Percentiles rank a stretch among this genome's conserved stretches.
Evolutionary conservation across 1,140 invertebrate genomes (phyloP).

Genomic region (Drosophila leontia): DNA sequence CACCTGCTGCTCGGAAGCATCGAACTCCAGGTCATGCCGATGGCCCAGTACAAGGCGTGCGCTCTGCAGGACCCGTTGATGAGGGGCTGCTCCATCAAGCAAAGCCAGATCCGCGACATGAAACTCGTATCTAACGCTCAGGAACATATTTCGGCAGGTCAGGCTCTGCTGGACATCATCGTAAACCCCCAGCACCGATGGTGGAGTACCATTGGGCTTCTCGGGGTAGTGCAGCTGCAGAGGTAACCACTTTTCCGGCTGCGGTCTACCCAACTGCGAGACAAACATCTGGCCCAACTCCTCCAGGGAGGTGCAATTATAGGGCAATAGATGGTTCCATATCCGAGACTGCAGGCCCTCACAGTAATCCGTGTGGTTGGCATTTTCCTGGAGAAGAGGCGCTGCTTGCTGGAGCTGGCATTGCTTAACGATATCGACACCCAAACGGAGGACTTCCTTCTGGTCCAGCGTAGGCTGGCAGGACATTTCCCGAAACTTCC

Average conservation of each 20-base stretch:
- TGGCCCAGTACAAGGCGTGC: constrained; percentile 61
- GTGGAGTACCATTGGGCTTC: constrained; percentile 9
- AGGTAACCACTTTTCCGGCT: constrained; percentile 60
- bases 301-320: constrained; percentile 33
- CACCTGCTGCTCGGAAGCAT: constrained; percentile 56
- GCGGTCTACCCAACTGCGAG: constrained; percentile 70
- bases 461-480: constrained; percentile 29
- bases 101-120: constrained; percentile 42
- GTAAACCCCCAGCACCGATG: constrained; percentile 47
- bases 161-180: constrained; percentile 53
- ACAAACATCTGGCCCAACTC: constrained; percentile 44
- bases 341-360: constrained; percentile 56
- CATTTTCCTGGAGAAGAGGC: constrained; percentile 18
- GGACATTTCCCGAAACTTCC: neutral
- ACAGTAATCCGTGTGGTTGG: constrained; percentile 71
- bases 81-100: constrained; percentile 24
- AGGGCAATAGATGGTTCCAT: constrained; percentile 51
- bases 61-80: constrained; percentile 64
- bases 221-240: constrained; percentile 49
- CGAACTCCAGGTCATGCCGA: constrained; percentile 73
- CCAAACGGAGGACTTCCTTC: constrained; percentile 44
- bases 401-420: constrained; percentile 54
- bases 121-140: constrained; percentile 76
- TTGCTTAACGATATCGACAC: constrained; percentile 56
- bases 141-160: constrained; percentile 71